These are phyloP conservation scores for Lepisosteus oculatus DNA, from an alignment of 2,113 vertebrate genomes.

Conservation along the genomic window DNA sequence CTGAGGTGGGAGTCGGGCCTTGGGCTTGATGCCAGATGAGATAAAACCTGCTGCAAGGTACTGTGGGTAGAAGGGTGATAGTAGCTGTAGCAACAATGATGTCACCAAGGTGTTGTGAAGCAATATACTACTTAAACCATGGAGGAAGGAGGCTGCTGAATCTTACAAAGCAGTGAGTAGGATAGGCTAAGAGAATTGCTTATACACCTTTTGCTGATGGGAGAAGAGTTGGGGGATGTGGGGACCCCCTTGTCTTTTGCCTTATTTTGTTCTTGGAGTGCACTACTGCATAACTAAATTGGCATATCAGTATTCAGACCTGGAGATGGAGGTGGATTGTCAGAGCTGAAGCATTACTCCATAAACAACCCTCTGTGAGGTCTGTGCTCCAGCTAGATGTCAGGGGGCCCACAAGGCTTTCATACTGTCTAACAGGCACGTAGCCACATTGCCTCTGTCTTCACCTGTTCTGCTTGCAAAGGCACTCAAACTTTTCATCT, in stretches of 20 bases:
- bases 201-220: slow-evolving; percentile 15
- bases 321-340: slow-evolving; percentile 10
- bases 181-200: slow-evolving; percentile 28
- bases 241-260: slow-evolving; percentile 28
- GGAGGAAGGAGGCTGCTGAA: slow-evolving; percentile 26
- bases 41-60: slow-evolving; percentile 46
- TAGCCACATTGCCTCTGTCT: slow-evolving; percentile 36
- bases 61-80: slow-evolving; percentile 50
- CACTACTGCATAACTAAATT: slow-evolving; percentile 27
- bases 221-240: slow-evolving; percentile 19
- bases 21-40: slow-evolving; percentile 47
- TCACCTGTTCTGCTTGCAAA: slow-evolving; percentile 33
- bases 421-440: slow-evolving; percentile 47
- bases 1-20: slow-evolving; percentile 31
- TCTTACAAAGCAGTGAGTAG: background rate
- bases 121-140: slow-evolving; percentile 27
- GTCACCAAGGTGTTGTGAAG: slow-evolving; percentile 37
- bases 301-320: slow-evolving; percentile 35
- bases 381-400: slow-evolving; percentile 9
- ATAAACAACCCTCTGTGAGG: slow-evolving; percentile 32
- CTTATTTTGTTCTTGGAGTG: slow-evolving; percentile 20
- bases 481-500: slow-evolving; percentile 11
- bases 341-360: slow-evolving; percentile 18
- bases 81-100: slow-evolving; percentile 56
- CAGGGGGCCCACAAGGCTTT: slow-evolving; percentile 19